These are phyloP conservation scores for Vidua macroura DNA, from an alignment of 2,113 vertebrate species.

Conservation along the genomic window DNA sequence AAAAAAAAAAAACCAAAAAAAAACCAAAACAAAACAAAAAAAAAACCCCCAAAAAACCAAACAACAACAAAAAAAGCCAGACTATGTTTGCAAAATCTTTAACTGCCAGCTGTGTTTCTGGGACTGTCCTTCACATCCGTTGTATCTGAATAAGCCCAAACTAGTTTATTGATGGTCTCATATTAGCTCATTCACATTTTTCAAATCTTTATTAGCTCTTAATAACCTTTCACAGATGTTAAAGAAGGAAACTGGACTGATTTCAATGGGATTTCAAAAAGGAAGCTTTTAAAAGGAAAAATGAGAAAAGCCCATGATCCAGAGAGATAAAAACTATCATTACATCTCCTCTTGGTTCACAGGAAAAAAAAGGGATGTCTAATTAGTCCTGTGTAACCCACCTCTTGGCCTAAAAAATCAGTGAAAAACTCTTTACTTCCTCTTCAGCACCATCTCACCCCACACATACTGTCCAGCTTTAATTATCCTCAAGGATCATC, in stretches of 20 bases:
- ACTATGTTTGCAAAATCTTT: not conserved
- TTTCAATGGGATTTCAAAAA: not conserved
- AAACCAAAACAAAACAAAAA: too few species aligned
- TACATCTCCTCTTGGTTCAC: not conserved
- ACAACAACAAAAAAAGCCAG: not conserved
- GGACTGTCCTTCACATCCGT: not conserved
- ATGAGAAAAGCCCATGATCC: not conserved
- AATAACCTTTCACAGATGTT: not conserved
- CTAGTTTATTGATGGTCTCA: not conserved
- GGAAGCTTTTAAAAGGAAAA: not conserved
- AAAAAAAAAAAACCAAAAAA: not conserved
- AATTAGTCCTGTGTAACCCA: not conserved
- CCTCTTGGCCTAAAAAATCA: not conserved
- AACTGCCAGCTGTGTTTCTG: not conserved
- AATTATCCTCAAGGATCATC: not conserved
- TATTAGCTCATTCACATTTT: not conserved
- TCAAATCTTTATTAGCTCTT: slow-evolving; percentile 8
- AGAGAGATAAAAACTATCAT: not conserved
- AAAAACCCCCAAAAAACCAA: too few species aligned
- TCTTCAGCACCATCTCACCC: not conserved
- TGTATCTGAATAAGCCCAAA: not conserved
- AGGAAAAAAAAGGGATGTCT: not conserved
- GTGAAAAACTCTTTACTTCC: not conserved
- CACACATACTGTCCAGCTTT: not conserved
- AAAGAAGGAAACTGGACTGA: not conserved